These are phyloP conservation scores for Mesoligia furuncula DNA, from an alignment of 2,888 invertebrate genomes.

Conservation along the genomic window DNA sequence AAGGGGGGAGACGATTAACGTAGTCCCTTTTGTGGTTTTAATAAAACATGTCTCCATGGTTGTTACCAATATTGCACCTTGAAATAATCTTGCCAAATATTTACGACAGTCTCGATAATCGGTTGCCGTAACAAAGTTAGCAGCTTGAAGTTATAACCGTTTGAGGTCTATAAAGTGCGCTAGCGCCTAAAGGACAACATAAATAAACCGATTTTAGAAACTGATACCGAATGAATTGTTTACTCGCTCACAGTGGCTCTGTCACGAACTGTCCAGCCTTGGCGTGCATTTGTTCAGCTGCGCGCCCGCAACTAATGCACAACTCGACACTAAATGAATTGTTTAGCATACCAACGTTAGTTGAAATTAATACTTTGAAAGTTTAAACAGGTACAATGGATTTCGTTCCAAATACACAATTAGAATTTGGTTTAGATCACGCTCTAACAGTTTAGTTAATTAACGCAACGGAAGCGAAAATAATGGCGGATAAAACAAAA, in stretches of 20 bases:
- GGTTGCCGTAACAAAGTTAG: conserved; percentile 46
- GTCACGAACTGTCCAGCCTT: conserved; percentile 77
- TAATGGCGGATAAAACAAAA: conserved; percentile 49
- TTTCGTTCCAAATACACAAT: conserved; percentile 45
- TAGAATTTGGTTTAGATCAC: conserved; percentile 50
- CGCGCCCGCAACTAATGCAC: conserved; percentile 62
- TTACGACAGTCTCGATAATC: conserved; percentile 49
- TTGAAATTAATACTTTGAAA: conserved; percentile 64
- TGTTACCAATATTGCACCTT: conserved; percentile 32
- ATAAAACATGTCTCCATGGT: not conserved
- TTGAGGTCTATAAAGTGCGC: conserved; percentile 55
- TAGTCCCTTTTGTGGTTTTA: not conserved
- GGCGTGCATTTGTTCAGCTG: conserved; percentile 81
- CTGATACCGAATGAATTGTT: conserved; percentile 68
- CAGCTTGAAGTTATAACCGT: conserved; percentile 53
- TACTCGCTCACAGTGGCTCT: conserved; percentile 61
- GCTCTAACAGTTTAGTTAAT: conserved; percentile 57
- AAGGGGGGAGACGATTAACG: not conserved
- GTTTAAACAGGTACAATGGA: conserved; percentile 42
- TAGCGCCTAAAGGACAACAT: conserved; percentile 61
- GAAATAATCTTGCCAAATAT: conserved; percentile 45
- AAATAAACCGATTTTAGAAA: conserved; percentile 66
- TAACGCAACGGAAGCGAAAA: conserved; percentile 59
- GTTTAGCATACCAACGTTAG: conserved; percentile 62
- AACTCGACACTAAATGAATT: conserved; percentile 63